Evolutionary conservation across 2,797 vertebrate species (phyloP), one percentile per base, ranked within the genome.

Genomic region (Gallinago solitaria): DNA sequence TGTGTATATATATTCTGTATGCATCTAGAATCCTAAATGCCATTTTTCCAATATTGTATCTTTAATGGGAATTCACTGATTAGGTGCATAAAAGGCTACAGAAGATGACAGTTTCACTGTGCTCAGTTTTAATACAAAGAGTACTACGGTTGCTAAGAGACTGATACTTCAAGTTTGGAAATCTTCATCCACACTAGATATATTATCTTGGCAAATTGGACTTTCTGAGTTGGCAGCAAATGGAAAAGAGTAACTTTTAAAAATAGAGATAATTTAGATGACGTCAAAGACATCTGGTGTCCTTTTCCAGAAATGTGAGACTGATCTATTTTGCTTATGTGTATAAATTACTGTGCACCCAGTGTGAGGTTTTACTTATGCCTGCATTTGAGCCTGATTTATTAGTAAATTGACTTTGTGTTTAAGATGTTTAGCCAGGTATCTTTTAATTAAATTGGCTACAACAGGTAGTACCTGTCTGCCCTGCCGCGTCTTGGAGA

Each of bases 211-310:
- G 94, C 90, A 91, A 92, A 96, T 92, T 65, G 96, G 96, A 92
- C 93, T 94, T 93, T 95, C 78, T 91, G 94, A 94, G 94, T 96
- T 97, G 96, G 96, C 95, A 97, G 90, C 78, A 56, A 96, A 78
- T 41, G 84, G 90, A 75, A 82, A 92, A 89, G 83, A 93, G 95
- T 97, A 97, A 97, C 95, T 95, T 95, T 96, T 92, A 93, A 96
- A 97, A 92, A 84, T 84, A 90, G 92, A 92, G 85, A 78, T 97
- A 97, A 98, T 98, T 97, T 97, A 93, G 97, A 91, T 98, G 96
- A 98, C 96, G 97, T 97, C 97, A 97, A 97, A 98, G 97, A 95
- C 96, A 98, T 97, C 97, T 97, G 97, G 95, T 97, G 97, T 97
- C 97, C 98, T 98, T 98, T 97, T 92, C 92, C 95, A 96, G 97